These are phyloP conservation scores for Mus spicilegus DNA, from an alignment of 2,113 vertebrate genomes.

Conservation along the genomic window DNA sequence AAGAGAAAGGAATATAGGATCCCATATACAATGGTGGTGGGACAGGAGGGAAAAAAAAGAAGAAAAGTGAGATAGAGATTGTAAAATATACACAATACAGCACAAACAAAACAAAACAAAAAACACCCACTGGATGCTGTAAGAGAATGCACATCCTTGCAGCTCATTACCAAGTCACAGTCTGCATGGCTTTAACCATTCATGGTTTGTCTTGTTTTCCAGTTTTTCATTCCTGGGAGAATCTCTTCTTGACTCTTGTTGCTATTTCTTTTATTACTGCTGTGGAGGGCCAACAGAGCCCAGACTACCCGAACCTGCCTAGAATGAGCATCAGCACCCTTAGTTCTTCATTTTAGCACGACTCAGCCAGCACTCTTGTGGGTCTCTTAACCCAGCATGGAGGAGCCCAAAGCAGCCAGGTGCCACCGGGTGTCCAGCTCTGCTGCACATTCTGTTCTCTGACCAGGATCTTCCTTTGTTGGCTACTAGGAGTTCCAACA, in stretches of 20 bases:
- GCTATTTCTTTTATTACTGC: neutral
- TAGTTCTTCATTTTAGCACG: rapidly evolving
- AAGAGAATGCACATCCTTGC: neutral
- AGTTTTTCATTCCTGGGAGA: neutral
- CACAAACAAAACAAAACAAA: too few relatives aligned
- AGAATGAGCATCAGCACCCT: rapidly evolving
- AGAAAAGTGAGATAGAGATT: too few relatives aligned
- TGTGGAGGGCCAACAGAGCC: rapidly evolving
- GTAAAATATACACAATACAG: rapidly evolving
- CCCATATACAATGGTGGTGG: rapidly evolving
- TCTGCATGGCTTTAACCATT: neutral
- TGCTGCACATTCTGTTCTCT: neutral
- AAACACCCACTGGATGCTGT: rapidly evolving
- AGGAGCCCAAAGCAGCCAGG: neutral
- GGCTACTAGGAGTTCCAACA: neutral
- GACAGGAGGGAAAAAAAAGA: neutral
- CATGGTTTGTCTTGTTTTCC: too few relatives aligned
- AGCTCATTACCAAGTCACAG: neutral
- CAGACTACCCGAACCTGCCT: neutral
- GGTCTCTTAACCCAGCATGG: neutral
- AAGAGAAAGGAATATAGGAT: neutral
- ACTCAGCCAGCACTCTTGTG: neutral
- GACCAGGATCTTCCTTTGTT: neutral
- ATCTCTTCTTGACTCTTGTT: neutral
- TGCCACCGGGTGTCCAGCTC: neutral